Percentiles rank a stretch among this genome's conserved stretches.
Evolutionary conservation across 2,113 vertebrate genomes (phyloP).

Genomic region (Peucedramus taeniatus): DNA sequence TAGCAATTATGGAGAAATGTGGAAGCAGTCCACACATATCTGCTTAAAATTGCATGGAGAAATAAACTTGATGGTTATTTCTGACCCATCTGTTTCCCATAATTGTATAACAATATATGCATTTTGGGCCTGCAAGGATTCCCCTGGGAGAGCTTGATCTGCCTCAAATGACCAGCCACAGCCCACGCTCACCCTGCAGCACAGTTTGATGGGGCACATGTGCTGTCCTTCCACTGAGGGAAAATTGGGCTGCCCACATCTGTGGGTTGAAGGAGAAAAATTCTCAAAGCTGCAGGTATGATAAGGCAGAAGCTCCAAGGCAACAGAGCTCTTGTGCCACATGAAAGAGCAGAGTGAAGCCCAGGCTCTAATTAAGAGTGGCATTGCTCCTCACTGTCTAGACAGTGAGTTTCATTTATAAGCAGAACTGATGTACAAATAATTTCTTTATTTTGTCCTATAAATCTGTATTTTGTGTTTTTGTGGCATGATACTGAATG

Average conservation of each 20-base stretch:
- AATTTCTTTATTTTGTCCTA: not conserved
- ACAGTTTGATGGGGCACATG: rapidly evolving
- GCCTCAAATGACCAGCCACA: not conserved
- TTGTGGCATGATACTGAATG: not conserved
- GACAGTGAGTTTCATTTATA: not conserved
- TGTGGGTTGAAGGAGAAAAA: not conserved
- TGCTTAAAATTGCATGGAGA: not conserved
- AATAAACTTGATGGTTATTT: not conserved
- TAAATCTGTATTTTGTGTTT: not conserved
- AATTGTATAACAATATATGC: not conserved
- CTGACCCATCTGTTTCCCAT: not conserved
- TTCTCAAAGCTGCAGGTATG: not conserved
- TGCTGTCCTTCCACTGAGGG: not conserved
- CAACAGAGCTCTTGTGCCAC: not conserved
- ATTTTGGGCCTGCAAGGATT: not conserved
- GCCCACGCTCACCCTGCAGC: rapidly evolving
- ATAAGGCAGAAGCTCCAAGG: not conserved
- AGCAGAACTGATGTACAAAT: not conserved
- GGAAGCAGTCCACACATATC: not conserved
- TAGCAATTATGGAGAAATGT: not conserved
- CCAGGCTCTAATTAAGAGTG: not conserved
- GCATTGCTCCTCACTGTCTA: not conserved
- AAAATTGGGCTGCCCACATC: not conserved
- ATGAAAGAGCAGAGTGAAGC: not conserved
- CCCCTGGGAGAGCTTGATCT: not conserved